A percentile compares a stretch with the other conserved stretches of the same genome.
These are phyloP conservation scores for Philhelius pedissequus DNA, from an alignment of 2,888 invertebrate species.

Conservation along the genomic window DNA sequence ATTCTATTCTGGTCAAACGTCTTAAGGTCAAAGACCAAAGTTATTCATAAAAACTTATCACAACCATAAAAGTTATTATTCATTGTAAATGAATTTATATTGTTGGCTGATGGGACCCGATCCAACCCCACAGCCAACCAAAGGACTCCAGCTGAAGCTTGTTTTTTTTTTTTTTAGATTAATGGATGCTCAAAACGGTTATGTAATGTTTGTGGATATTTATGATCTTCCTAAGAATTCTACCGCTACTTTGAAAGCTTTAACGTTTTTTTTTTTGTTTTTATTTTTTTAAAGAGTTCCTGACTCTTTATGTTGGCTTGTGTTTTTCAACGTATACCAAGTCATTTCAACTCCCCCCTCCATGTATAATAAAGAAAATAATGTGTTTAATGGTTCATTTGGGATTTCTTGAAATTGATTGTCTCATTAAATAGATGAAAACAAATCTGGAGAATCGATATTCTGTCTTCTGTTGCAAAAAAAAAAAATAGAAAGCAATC, in stretches of 20 bases:
- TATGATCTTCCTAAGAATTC: background rate
- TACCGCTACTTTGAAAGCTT: background rate
- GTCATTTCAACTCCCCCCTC: background rate
- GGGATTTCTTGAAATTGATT: background rate
- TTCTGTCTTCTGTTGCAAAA: background rate
- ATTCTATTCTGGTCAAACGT: background rate
- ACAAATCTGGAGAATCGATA: background rate
- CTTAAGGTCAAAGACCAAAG: background rate
- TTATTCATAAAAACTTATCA: background rate
- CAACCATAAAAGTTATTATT: slow-evolving; percentile 5
- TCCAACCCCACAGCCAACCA: background rate
- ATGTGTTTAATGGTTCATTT: background rate
- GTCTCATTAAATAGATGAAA: slow-evolving; percentile 1
- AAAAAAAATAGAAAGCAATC: too few relatives aligned
- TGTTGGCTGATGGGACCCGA: background rate
- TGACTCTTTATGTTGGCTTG: background rate
- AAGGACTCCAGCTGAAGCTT: slow-evolving; percentile 24
- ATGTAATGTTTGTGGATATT: slow-evolving; percentile 17
- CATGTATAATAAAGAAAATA: background rate
- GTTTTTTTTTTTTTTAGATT: background rate
- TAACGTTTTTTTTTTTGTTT: slow-evolving; percentile 27
- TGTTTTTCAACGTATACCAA: background rate
- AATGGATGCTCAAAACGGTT: slow-evolving; percentile 28
- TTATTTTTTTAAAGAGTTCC: background rate
- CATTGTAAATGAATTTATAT: slow-evolving; percentile 39